Evolutionary conservation across 2,113 vertebrate species (phyloP).

Genomic region (Oreamnos americanus): DNA sequence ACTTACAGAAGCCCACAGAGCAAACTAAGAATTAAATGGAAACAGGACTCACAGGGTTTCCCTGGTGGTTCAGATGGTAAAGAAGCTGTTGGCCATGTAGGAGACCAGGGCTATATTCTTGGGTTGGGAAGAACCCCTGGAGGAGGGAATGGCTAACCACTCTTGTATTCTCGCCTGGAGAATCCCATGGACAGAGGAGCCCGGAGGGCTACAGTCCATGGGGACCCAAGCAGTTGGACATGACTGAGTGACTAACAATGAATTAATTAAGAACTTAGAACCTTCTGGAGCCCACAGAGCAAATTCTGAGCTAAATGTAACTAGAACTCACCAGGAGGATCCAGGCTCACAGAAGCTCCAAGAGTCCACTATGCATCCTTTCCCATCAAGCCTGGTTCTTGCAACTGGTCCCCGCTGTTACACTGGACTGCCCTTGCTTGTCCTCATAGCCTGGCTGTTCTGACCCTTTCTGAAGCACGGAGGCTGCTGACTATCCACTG

Average conservation of each 20-base stretch:
- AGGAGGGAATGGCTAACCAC: not conserved
- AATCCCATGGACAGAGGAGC: not conserved
- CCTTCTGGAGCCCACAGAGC: not conserved
- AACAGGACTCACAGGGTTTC: not conserved
- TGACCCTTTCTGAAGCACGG: accelerated
- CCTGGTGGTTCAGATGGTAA: not conserved
- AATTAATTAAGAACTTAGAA: not conserved
- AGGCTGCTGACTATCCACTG: not conserved
- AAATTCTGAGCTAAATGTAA: not conserved
- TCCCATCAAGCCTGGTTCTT: not conserved
- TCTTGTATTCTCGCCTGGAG: not conserved
- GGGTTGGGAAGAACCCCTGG: not conserved
- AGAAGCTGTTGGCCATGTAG: not conserved
- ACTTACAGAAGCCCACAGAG: not conserved
- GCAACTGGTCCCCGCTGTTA: not conserved
- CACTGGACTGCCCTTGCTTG: not conserved
- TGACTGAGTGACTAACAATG: not conserved
- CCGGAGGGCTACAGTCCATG: not conserved
- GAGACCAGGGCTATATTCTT: not conserved
- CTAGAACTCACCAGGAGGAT: not conserved
- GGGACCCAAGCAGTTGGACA: not conserved
- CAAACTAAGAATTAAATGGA: not conserved
- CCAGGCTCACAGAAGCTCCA: not conserved
- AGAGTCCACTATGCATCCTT: not conserved
- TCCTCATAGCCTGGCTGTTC: not conserved